Percentiles rank a stretch among this genome's conserved stretches.
These are phyloP conservation scores for Merops nubicus DNA, from an alignment of 2,113 vertebrate species.

Conservation along the genomic window DNA sequence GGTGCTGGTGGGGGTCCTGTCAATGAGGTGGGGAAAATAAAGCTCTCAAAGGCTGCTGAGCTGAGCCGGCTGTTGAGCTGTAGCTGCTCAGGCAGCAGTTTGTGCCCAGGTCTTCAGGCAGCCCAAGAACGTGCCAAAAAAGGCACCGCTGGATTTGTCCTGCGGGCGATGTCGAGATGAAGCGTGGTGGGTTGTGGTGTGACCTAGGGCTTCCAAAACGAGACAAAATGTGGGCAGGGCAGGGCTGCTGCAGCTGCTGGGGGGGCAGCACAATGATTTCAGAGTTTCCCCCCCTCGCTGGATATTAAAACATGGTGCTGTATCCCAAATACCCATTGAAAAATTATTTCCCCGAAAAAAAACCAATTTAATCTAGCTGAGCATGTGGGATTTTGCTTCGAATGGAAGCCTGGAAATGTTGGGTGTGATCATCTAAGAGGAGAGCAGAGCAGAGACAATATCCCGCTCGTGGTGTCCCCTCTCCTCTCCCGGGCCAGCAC, in stretches of 20 bases:
- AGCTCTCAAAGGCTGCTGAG: not conserved
- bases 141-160: not conserved
- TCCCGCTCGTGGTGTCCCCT: accelerated
- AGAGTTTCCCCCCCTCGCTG: not conserved
- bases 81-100: not conserved
- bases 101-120: not conserved
- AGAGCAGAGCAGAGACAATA: not conserved
- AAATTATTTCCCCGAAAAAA: not conserved
- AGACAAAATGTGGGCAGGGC: not conserved
- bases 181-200: not conserved
- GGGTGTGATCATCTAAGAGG: not conserved
- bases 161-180: accelerated
- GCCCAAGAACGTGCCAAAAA: accelerated
- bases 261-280: not conserved
- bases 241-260: not conserved
- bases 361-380: no score
- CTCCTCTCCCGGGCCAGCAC: not conserved
- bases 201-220: not conserved
- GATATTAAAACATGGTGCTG: not conserved
- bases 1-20: not conserved
- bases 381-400: not conserved
- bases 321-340: not conserved
- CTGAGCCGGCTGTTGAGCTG: not conserved
- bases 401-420: not conserved
- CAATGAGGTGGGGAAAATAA: not conserved